Conservation (phyloP, 2,797 vertebrate genomes). For the Onychomys arenicola region DNA sequence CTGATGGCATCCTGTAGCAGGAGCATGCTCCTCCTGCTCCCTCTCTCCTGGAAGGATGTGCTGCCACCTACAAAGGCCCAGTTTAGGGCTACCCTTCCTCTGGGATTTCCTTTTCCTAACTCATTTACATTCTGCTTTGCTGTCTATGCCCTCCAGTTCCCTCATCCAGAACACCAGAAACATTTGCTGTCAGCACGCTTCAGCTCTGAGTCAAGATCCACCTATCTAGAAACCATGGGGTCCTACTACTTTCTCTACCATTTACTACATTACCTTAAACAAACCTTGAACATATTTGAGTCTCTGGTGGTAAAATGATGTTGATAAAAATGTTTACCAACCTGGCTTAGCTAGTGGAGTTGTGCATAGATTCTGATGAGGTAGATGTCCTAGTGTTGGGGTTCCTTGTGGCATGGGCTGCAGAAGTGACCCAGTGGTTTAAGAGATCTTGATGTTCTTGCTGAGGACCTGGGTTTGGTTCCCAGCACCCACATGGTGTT, state of each 20-base stretch:
- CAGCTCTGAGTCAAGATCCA: background rate
- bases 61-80: background rate
- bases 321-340: background rate
- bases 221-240: background rate
- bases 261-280: background rate
- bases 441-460: background rate
- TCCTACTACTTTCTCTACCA: background rate
- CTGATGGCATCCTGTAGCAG: background rate
- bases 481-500: background rate
- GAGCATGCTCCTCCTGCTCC: background rate
- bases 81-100: background rate
- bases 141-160: background rate
- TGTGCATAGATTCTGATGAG: background rate
- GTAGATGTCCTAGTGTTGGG: background rate
- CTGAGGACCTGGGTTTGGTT: background rate
- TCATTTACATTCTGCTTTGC: background rate
- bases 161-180: background rate
- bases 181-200: fast-evolving
- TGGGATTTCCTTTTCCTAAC: background rate
- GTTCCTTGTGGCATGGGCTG: background rate
- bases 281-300: background rate
- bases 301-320: background rate
- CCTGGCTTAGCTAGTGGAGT: background rate
- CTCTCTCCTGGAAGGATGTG: background rate
- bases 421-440: background rate